Evolutionary conservation across 92 coral and sea anemone genomes (phyloP), one percentile per base, ranked within the genome.

Genomic region (Heliopora coerulea): DNA sequence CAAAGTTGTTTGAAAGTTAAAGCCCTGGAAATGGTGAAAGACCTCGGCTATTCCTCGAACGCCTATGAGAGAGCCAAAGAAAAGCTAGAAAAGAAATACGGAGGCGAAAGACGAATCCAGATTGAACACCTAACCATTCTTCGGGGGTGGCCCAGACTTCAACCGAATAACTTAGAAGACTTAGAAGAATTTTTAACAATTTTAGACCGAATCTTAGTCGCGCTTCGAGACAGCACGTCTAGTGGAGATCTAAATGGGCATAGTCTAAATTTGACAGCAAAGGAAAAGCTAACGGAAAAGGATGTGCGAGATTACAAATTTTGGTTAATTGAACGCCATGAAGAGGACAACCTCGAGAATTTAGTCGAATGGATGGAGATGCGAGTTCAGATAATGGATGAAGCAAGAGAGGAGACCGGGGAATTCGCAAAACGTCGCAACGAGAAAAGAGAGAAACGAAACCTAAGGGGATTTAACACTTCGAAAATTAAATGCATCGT

Each of bases 191-290:
- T 60, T 31, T 40, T 25, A 26, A 40, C 66, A 15, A 15, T 60
- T 18, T n/a, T 60, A 18, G 66, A 60, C 35, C 27, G 66, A 31
- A 60, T 60, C 31, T 60, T 60, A 40, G 18, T 60, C 21, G n/a
- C 66, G 0, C 25, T 31, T 1, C 10, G 30, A 1, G 39, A 60
- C n/a, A 5, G 66, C 30, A 39, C 15, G 30, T 11, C 66, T 9
- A 3, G 6, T 6, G 34, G 30, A 30, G 81, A 67, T 7, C 81
- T 61, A 28, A 78, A 14, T 28, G n/a, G n/a, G n/a, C n/a, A n/a
- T n/a, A n/a, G n/a, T n/a, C 78, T 79, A 18, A 79, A 68, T 34
- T 62, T 68, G 40, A 49, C 78, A 33, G 84, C 73, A 29, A 70
- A 80, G 34, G 79, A 70, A 31, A 80, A 70, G 70, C 78, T 80